phyloP scores from a whole-genome alignment of 2,113 vertebrate genomes.

The Misgurnus anguillicaudatus region DNA sequence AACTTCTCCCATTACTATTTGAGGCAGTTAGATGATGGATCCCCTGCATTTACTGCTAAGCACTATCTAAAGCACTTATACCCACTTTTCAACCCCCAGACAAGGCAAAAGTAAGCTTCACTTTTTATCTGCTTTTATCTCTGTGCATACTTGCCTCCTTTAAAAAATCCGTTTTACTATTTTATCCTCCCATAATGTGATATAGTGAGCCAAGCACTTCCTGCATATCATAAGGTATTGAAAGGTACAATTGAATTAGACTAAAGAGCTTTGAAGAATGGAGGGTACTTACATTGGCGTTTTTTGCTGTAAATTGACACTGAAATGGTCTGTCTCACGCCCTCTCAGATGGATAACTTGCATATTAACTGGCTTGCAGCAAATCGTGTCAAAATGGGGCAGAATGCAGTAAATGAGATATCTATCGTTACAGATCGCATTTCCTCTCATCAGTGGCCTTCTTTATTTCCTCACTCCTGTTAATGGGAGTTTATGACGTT shows the following conservation, averaged over 20 bases:
- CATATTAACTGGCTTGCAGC: slow-evolving; percentile 72
- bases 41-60: slow-evolving; percentile 52
- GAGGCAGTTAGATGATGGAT: slow-evolving; percentile 54
- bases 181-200: slow-evolving; percentile 73
- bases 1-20: slow-evolving; percentile 56
- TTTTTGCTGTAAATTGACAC: slow-evolving; percentile 78
- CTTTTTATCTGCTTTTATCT: slow-evolving; percentile 75
- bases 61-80: slow-evolving; percentile 55
- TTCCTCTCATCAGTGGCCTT: slow-evolving; percentile 81
- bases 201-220: slow-evolving; percentile 69
- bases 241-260: slow-evolving; percentile 80
- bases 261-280: slow-evolving; percentile 76
- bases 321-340: slow-evolving; percentile 73
- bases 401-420: slow-evolving; percentile 74
- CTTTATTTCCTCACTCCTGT: slow-evolving; percentile 82
- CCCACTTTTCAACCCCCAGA: slow-evolving; percentile 56
- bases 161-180: slow-evolving; percentile 69
- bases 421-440: slow-evolving; percentile 69
- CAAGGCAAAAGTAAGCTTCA: slow-evolving; percentile 70
- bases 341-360: slow-evolving; percentile 66
- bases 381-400: slow-evolving; percentile 71
- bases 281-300: slow-evolving; percentile 71
- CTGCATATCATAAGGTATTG: slow-evolving; percentile 77
- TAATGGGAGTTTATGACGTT: slow-evolving; percentile 70
- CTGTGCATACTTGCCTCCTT: slow-evolving; percentile 68